Conservation (phyloP, 2,888 invertebrate species). For the Eurois occulta region DNA sequence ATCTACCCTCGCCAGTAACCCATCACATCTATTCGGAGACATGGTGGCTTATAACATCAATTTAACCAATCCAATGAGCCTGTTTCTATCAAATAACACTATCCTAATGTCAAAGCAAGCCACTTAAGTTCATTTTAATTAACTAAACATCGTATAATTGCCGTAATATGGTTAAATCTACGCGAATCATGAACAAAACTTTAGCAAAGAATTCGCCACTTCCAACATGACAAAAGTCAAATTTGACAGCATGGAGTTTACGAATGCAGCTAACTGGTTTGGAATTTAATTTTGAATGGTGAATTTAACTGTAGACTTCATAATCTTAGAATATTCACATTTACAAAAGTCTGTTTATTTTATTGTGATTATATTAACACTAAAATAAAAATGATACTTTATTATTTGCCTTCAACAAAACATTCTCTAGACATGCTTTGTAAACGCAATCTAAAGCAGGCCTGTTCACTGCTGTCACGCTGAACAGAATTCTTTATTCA, state of each 20-base stretch:
- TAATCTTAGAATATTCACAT: neutral
- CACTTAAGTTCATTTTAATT: conserved; percentile 79
- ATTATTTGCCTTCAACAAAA: neutral
- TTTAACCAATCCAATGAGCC: conserved; percentile 70
- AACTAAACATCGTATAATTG: conserved; percentile 72
- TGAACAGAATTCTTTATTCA: neutral
- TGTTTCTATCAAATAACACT: conserved; percentile 72
- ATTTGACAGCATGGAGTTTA: conserved; percentile 72
- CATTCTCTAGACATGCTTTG: neutral
- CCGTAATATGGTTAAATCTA: conserved; percentile 80
- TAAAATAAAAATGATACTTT: neutral
- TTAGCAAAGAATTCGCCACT: conserved; percentile 80
- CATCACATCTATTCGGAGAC: conserved; percentile 91
- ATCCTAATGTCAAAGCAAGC: conserved; percentile 71
- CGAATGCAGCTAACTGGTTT: conserved; percentile 19
- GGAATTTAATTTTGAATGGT: neutral
- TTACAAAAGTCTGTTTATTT: neutral
- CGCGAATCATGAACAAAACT: conserved; percentile 79
- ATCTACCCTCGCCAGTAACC: conserved; percentile 96
- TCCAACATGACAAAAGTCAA: conserved; percentile 91
- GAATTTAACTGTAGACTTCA: neutral
- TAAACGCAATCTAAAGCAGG: conserved; percentile 29
- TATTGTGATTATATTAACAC: neutral
- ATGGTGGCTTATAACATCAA: conserved; percentile 83
- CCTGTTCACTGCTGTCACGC: conserved; percentile 44